phyloP scores from a whole-genome alignment of 2,888 invertebrate genomes.

The Philhelius pedissequus region DNA sequence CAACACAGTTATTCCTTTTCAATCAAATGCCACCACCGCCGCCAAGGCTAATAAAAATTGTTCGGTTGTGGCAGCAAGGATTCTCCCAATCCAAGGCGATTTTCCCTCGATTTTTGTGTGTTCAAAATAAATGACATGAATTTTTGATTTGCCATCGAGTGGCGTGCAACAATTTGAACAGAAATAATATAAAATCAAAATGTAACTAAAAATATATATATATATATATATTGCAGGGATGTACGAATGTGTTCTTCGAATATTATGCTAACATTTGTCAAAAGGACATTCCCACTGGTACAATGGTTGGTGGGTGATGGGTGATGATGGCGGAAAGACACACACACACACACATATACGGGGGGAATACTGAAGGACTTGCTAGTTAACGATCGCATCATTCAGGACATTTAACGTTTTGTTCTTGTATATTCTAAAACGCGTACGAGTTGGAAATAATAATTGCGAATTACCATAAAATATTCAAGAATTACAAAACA shows the following conservation, averaged over 20 bases:
- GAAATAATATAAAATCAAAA: constrained; percentile 51
- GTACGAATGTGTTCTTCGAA: constrained; percentile 33
- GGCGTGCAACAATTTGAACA: constrained; percentile 44
- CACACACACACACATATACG: background rate
- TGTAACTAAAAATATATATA: no score
- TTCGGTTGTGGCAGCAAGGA: constrained; percentile 36
- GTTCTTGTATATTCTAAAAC: constrained; percentile 50
- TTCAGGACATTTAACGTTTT: constrained; percentile 52
- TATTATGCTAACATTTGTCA: constrained; percentile 51
- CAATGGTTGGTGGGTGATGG: background rate
- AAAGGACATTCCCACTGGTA: background rate
- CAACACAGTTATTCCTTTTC: background rate
- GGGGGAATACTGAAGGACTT: background rate
- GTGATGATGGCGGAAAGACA: background rate
- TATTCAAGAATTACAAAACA: constrained; percentile 55
- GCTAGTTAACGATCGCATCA: constrained; percentile 39
- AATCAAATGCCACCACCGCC: no score
- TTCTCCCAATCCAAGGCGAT: background rate
- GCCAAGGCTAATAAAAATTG: constrained; percentile 45
- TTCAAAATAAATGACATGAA: constrained; percentile 43
- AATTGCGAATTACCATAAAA: constrained; percentile 64
- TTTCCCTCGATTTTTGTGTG: background rate
- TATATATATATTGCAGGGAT: constrained; percentile 21
- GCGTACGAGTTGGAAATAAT: constrained; percentile 63
- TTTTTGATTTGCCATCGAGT: constrained; percentile 53